Conservation (phyloP, 2,888 invertebrate genomes). For the Sicus ferrugineus region DNA sequence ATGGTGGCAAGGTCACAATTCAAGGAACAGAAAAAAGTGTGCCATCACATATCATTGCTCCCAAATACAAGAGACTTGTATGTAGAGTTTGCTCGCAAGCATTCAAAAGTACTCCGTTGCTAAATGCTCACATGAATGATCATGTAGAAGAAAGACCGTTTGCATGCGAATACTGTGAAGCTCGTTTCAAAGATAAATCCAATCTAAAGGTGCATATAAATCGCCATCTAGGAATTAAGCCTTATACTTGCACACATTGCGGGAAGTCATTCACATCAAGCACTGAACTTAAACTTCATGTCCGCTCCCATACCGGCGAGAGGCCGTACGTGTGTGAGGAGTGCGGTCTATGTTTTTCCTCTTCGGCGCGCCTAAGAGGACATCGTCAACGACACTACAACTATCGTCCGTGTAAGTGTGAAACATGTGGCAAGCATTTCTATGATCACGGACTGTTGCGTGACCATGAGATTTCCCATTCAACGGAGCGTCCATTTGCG, state of each 20-base stretch:
- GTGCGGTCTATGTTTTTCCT: constrained; percentile 35
- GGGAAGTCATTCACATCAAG: constrained; percentile 35
- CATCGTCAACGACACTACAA: constrained; percentile 74
- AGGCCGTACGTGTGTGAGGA: constrained; percentile 39
- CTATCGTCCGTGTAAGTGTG: constrained; percentile 71
- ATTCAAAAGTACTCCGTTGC: constrained; percentile 33
- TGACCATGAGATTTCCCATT: constrained; percentile 70
- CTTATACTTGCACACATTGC: constrained; percentile 38
- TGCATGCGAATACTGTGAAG: constrained; percentile 40
- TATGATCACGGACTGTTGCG: constrained; percentile 64
- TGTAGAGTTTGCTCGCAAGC: constrained; percentile 34
- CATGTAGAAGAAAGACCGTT: constrained; percentile 28
- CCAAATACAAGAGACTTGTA: not conserved
- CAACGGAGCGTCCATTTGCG: constrained; percentile 71
- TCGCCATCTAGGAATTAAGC: constrained; percentile 34
- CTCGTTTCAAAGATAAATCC: constrained; percentile 39
- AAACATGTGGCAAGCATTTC: constrained; percentile 70
- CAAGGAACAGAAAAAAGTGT: not conserved
- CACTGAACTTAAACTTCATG: constrained; percentile 39
- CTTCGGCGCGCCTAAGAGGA: constrained; percentile 63
- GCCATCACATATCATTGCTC: too few relatives aligned
- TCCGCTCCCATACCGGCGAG: constrained; percentile 38
- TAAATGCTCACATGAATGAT: constrained; percentile 35
- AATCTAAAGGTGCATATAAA: constrained; percentile 42
- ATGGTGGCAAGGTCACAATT: not conserved